Base-by-base conservation (phyloP, 2,888 invertebrate species). In the Epinotia ramella region DNA sequence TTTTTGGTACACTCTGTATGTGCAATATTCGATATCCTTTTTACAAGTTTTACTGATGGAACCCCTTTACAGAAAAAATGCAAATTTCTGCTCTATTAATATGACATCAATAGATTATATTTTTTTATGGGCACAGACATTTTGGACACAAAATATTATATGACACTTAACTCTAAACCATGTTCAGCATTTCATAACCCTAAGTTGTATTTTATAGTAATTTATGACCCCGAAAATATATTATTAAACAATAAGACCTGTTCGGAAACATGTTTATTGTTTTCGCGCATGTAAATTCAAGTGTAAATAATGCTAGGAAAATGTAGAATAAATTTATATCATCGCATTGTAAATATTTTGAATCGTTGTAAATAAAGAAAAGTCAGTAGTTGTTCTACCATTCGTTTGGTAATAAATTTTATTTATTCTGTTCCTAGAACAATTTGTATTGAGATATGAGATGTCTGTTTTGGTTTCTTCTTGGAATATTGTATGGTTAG, bases 381-480 rank as follows among this genome's bases (percentile, higher is more conserved):
- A 77, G 76, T 76, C 78, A 79, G 80, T 88, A 87, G 87, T 82
- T 80, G 82, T 86, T 86, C 84, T 83, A 91, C 89, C 89, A 88
- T 82, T 86, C 64, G 80, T 77, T 87, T 89, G 92, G 91, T 91
- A 87, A 86, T 89, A 88, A 89, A 89, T 80, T 85, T 81, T 85
- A 86, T 85, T 73, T 81, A 72, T 86, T 89, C 82, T 83, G 93
- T 94, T 94, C 93, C 83, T 93, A 93, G 92, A 93, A 93, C 93
- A 84, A 84, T 84, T 82, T 84, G 83, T 84, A 84, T 79, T 68
- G 13, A 53, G 73, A 76, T 77, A 75, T 77, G 77, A 64, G 77
- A 77, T 75, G 68, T 73, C 77, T 78, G 77, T 71, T 77, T 72
- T 69, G 13, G 16, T 73, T 62, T 40, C 3, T 16, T 46, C 6